These are phyloP conservation scores for Dromas ardeola DNA, from an alignment of 2,113 vertebrate genomes.

Conservation along the genomic window DNA sequence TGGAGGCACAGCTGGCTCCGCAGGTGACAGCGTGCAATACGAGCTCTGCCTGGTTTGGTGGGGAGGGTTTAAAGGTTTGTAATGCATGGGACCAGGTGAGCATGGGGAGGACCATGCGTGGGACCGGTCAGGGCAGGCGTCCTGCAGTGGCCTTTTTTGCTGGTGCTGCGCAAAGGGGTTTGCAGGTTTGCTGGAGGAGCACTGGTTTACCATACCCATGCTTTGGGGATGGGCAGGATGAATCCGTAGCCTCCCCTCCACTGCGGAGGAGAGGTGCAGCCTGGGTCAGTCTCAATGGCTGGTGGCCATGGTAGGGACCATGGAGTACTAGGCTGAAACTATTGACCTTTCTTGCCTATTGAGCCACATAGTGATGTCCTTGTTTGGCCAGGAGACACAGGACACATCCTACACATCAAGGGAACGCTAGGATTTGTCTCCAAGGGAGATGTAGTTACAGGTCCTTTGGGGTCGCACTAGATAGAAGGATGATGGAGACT, in stretches of 20 bases:
- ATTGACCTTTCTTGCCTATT: not conserved
- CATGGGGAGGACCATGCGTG: rapidly evolving
- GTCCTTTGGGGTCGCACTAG: not conserved
- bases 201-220: not conserved
- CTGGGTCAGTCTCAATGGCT: not conserved
- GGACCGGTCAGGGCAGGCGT: not conserved
- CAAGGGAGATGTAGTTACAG: not conserved
- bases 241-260: not conserved
- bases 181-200: not conserved
- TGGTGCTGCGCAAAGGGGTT: not conserved
- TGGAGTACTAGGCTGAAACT: not conserved
- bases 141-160: not conserved
- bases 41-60: not conserved
- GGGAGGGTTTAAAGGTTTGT: not conserved
- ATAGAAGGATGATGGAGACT: not conserved
- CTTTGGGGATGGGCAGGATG: not conserved
- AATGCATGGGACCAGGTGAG: rapidly evolving
- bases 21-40: rapidly evolving
- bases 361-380: not conserved
- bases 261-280: not conserved
- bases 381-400: not conserved
- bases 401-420: not conserved
- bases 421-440: not conserved
- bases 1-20: not conserved
- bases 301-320: not conserved